Conservation (phyloP, 1,140 invertebrate species). For the Polypedilum vanderplanki region DNA sequence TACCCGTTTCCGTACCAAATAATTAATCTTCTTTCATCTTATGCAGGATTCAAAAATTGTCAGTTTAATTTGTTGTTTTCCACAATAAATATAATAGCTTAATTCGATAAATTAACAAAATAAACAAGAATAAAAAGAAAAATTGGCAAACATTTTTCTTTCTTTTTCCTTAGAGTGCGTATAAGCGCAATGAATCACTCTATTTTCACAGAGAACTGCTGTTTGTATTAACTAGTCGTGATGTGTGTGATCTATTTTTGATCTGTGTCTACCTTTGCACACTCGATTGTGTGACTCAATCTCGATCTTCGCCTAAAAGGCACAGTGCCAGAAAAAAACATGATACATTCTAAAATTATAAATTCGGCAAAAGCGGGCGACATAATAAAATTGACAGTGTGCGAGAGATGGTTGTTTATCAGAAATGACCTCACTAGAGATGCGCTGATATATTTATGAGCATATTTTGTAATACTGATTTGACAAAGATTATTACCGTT, state of each 20-base stretch:
- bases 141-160: not conserved
- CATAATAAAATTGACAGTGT: not conserved
- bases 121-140: not conserved
- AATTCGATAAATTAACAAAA: no score
- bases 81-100: no score
- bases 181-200: not conserved
- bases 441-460: not conserved
- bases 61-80: no score
- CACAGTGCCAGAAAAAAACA: slow-evolving; percentile 16
- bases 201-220: not conserved
- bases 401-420: not conserved
- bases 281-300: slow-evolving; percentile 2
- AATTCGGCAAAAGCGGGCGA: slow-evolving; percentile 15
- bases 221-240: no score
- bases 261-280: slow-evolving; percentile 23
- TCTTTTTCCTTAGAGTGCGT: not conserved
- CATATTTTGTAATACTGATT: not conserved
- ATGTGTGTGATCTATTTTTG: slow-evolving; percentile 26
- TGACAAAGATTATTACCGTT: not conserved
- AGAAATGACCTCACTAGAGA: not conserved
- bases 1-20: not conserved
- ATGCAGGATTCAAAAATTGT: no score
- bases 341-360: not conserved
- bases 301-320: not conserved
- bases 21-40: not conserved